Conservation (phyloP, 1,140 invertebrate species). For the Drusus annulatus region DNA sequence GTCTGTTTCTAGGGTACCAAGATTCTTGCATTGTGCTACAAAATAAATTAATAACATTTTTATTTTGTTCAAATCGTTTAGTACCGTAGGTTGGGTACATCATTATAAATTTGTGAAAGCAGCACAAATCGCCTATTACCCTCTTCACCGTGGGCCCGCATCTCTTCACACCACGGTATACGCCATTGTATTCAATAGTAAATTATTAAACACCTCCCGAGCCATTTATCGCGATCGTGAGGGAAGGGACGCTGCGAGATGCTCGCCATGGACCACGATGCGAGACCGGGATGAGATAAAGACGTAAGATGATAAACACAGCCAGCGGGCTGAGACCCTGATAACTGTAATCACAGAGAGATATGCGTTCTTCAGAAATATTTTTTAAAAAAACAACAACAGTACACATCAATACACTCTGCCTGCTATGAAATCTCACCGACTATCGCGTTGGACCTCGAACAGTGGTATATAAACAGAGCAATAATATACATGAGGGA, state of each 20-base stretch:
- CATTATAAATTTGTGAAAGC: not conserved
- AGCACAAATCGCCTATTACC: not conserved
- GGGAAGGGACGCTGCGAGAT: not conserved
- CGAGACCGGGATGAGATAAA: not conserved
- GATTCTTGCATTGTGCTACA: too few relatives aligned
- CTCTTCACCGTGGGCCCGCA: not conserved
- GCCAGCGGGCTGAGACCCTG: not conserved
- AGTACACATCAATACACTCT: too few relatives aligned
- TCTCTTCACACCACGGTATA: not conserved
- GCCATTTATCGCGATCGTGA: constrained; percentile 13
- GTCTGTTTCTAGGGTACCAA: too few relatives aligned
- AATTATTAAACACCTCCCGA: not conserved
- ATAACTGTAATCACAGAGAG: constrained; percentile 18
- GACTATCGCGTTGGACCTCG: too few relatives aligned
- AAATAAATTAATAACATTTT: too few relatives aligned
- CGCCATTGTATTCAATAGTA: constrained; percentile 15
- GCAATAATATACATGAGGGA: too few relatives aligned
- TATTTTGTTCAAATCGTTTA: too few relatives aligned
- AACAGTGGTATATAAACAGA: too few relatives aligned
- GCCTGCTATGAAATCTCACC: too few relatives aligned
- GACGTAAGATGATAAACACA: constrained; percentile 6
- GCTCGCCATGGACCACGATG: not conserved
- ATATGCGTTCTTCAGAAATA: not conserved
- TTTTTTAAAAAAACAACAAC: too few relatives aligned
- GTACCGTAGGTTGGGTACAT: too few relatives aligned